These are phyloP conservation scores for Caenorhabditis sulstoni DNA, from an alignment of 2,888 invertebrate genomes.

Conservation along the genomic window DNA sequence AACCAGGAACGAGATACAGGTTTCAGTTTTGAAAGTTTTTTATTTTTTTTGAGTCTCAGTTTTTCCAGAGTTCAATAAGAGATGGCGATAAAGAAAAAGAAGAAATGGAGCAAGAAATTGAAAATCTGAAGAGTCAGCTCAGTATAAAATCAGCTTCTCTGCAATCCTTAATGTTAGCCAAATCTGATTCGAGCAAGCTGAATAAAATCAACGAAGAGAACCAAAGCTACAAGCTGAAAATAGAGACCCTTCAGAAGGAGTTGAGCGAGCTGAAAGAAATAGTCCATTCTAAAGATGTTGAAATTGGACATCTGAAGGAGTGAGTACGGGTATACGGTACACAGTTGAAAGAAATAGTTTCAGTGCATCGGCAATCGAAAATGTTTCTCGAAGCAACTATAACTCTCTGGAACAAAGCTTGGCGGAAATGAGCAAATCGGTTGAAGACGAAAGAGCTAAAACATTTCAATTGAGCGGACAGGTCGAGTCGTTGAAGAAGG, in stretches of 20 bases:
- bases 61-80: constrained; percentile 25
- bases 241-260: constrained; percentile 50
- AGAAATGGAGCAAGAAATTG: constrained; percentile 65
- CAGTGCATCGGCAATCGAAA: neutral
- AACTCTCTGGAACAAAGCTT: constrained; percentile 48
- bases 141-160: constrained; percentile 74
- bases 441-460: constrained; percentile 42
- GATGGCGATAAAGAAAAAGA: constrained; percentile 49
- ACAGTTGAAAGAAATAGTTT: neutral
- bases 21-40: neutral
- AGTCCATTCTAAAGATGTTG: constrained; percentile 19
- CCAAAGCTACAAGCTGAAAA: constrained; percentile 49
- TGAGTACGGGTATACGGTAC: constrained; percentile 1
- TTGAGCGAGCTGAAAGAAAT: constrained; percentile 13
- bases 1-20: constrained; percentile 23
- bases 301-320: constrained; percentile 47
- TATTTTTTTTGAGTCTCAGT: too few relatives aligned
- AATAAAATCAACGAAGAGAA: constrained; percentile 61
- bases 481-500: constrained; percentile 43
- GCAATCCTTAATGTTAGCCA: constrained; percentile 74
- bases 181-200: constrained; percentile 60
- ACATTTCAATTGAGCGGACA: constrained; percentile 36
- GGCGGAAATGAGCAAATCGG: constrained; percentile 20
- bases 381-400: constrained; percentile 45
- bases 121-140: constrained; percentile 68